A percentile compares a stretch with the other conserved stretches of the same genome.
These are phyloP conservation scores for Sipunculus nudus DNA, from an alignment of 2,888 invertebrate genomes.

Conservation along the genomic window DNA sequence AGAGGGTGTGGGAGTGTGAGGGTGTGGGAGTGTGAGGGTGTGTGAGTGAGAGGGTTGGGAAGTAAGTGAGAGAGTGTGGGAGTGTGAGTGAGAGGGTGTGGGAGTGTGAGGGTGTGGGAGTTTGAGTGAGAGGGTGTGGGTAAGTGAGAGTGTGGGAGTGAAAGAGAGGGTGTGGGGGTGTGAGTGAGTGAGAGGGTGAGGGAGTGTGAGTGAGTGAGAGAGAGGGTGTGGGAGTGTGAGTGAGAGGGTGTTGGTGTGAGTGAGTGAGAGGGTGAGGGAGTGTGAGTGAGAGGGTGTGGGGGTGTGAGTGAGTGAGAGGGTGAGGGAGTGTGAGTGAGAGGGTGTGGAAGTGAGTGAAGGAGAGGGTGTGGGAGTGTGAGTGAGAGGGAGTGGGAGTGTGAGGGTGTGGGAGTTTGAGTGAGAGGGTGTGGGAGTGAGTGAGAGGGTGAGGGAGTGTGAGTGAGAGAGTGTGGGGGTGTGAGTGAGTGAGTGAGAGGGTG, in stretches of 20 bases:
- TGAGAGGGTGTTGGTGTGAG: too few relatives aligned
- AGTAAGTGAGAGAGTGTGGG: background rate
- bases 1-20: background rate
- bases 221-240: slow-evolving; percentile 3
- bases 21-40: background rate
- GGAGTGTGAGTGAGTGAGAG: slow-evolving; percentile 8
- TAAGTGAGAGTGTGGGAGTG: background rate
- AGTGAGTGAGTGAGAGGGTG: background rate
- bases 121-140: background rate
- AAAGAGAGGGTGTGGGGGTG: background rate
- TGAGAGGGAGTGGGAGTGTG: background rate
- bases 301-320: too few relatives aligned
- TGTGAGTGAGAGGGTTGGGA: background rate
- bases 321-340: too few relatives aligned
- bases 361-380: background rate
- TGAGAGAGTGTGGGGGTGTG: background rate
- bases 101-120: background rate
- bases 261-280: too few relatives aligned
- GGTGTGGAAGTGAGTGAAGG: too few relatives aligned
- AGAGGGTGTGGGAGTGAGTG: too few relatives aligned
- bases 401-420: background rate
- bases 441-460: background rate
- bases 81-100: background rate
- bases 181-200: slow-evolving; percentile 3
- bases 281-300: too few relatives aligned